A percentile compares a stretch with the other conserved stretches of the same genome.
phyloP scores from a whole-genome alignment of 1,140 invertebrate genomes.

The Drosophila guanche region DNA sequence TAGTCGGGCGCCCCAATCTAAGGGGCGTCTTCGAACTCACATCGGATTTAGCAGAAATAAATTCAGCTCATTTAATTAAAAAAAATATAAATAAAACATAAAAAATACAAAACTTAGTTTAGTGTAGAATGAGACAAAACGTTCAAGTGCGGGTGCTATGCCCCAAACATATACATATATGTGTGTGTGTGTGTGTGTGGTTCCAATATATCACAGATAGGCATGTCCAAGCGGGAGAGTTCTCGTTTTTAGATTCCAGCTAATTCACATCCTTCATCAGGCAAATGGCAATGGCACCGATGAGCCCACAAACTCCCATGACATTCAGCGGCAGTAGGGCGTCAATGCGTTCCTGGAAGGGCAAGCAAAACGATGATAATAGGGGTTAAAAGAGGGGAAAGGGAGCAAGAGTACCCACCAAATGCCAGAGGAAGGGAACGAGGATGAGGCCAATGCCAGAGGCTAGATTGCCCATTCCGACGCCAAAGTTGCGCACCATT shows the following conservation, averaged over 20 bases:
- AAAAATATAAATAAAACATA: slow-evolving; percentile 47
- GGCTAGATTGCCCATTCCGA: slow-evolving; percentile 88
- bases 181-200: slow-evolving; percentile 16
- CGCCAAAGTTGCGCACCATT: slow-evolving; percentile 88
- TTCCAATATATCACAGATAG: slow-evolving; percentile 72
- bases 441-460: slow-evolving; percentile 88
- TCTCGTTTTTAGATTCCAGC: slow-evolving; percentile 6
- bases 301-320: slow-evolving; percentile 86
- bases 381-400: neutral
- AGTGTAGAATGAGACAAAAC: slow-evolving; percentile 40
- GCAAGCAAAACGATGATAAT: neutral
- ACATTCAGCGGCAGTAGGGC: slow-evolving; percentile 86
- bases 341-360: slow-evolving; percentile 83
- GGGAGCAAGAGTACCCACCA: slow-evolving; percentile 85
- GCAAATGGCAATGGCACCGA: slow-evolving; percentile 86
- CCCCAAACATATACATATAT: slow-evolving; percentile 33
- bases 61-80: slow-evolving; percentile 39
- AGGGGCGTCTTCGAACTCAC: too few species aligned
- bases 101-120: slow-evolving; percentile 20
- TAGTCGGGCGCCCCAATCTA: too few species aligned
- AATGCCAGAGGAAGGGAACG: slow-evolving; percentile 89
- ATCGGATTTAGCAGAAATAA: neutral
- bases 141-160: slow-evolving; percentile 37
- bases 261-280: slow-evolving; percentile 82
- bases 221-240: slow-evolving; percentile 23